Percentiles rank a stretch among this genome's conserved stretches.
Evolutionary conservation across 2,888 invertebrate species (phyloP).

Genomic region (Orchesellides sinensis): DNA sequence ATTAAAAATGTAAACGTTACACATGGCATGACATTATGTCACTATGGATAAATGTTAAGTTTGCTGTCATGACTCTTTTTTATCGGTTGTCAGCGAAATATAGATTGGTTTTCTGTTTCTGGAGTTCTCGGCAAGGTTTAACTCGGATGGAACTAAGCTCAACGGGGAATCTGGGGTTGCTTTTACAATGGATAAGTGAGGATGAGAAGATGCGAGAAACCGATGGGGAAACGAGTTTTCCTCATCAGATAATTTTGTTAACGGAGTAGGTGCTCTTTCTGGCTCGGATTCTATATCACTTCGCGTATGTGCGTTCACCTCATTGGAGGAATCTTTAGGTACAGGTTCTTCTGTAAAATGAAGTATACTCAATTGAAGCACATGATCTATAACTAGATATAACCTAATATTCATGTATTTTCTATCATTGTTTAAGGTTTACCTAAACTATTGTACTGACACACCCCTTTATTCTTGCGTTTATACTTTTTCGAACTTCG

Average conservation of each 20-base stretch:
- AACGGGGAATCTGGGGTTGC: conserved; percentile 70
- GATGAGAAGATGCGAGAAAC: conserved; percentile 43
- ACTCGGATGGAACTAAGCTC: conserved; percentile 73
- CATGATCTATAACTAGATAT: background rate
- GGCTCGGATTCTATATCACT: conserved; percentile 59
- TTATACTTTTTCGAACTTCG: conserved; percentile 76
- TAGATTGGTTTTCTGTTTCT: conserved; percentile 75
- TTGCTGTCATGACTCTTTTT: conserved; percentile 46
- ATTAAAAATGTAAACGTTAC: conserved; percentile 25
- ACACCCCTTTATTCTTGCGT: conserved; percentile 64
- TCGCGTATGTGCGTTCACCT: conserved; percentile 17
- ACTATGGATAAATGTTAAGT: conserved; percentile 48
- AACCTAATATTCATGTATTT: background rate
- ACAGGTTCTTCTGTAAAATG: conserved; percentile 37
- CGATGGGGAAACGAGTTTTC: conserved; percentile 69
- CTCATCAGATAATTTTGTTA: conserved; percentile 63
- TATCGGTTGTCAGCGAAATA: conserved; percentile 70
- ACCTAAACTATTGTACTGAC: conserved; percentile 54
- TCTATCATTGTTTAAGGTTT: background rate
- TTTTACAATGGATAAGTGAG: conserved; percentile 43
- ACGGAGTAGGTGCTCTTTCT: conserved; percentile 45
- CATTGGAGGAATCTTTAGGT: conserved; percentile 9
- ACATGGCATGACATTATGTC: conserved; percentile 51
- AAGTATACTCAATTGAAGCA: background rate
- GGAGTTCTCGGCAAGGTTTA: conserved; percentile 72